Evolutionary conservation across 2,113 vertebrate species (phyloP), one percentile per base, ranked within the genome.

Genomic region (Nettapus auritus): DNA sequence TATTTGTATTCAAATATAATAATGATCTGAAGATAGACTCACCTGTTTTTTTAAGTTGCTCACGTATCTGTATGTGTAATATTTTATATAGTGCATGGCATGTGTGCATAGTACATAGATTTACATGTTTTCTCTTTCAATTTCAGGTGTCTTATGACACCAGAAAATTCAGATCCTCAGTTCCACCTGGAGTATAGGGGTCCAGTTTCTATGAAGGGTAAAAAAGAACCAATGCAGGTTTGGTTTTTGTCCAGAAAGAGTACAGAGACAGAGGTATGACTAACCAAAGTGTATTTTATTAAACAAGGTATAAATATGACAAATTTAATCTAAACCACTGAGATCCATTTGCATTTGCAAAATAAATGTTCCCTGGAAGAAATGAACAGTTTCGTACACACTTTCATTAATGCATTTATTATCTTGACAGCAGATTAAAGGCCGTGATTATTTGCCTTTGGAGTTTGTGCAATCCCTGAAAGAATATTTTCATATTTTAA

Each of bases 151-250:
- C 98, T 99, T 87, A 99, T 99, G 98, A 98, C 98, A 52, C 97
- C 98, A 23, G 99, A 99, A 96, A 99, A 99, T 57, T 98, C 99
- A 20, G 99, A 99, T 93, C 98, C 99, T 75, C 99, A 99, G 88
- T 99, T 99, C 93, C 98, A 99, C 44, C 86, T 99, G 97, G 98
- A 99, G 84, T 98, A 99, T 94, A 98, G 99, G 92, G 99, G 99
- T 76, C 99, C 99, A 2, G 89, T 99, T 95, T 98, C 98, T 96
- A 99, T 99, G 99, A 99, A 99, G 97, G 99, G 99, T 62, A 99
- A 99, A 97, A 99, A 99, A 95, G 99, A 99, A 15, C 99, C 99
- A 23, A 99, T 99, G 99, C 99, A 99, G 97, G 99, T 99, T 96
- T 99, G 99, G 98, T 99, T 99, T 98, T 98, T 99, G 73, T 99